Evolutionary conservation across 2,888 invertebrate species (phyloP).

Genomic region (Thera britannica): DNA sequence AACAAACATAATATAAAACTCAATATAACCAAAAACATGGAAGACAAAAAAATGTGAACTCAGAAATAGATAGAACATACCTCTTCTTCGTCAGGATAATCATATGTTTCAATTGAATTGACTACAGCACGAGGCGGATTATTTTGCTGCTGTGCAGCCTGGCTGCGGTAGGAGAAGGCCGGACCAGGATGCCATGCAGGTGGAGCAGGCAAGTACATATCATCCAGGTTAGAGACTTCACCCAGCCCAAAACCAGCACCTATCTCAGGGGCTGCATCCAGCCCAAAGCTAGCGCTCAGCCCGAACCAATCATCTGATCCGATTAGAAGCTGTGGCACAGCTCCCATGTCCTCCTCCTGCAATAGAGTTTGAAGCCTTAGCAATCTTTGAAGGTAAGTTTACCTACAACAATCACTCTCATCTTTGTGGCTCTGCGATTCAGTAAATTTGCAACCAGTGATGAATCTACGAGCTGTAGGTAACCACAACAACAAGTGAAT

Average conservation of each 20-base stretch:
- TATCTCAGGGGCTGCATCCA: too few species aligned
- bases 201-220: not conserved
- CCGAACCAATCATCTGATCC: not conserved
- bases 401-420: not conserved
- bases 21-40: slow-evolving; percentile 1
- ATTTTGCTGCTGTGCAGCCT: slow-evolving; percentile 2
- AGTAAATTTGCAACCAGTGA: too few species aligned
- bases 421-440: not conserved
- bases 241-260: too few species aligned
- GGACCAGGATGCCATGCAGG: not conserved
- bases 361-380: not conserved
- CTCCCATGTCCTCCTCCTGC: not conserved
- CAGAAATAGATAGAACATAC: not conserved
- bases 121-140: not conserved
- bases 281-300: too few species aligned
- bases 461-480: too few species aligned
- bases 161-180: slow-evolving; percentile 15
- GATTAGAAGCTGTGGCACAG: not conserved
- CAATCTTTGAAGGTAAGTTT: not conserved
- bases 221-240: too few species aligned
- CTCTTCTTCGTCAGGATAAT: slow-evolving; percentile 2
- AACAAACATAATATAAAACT: slow-evolving; percentile 9
- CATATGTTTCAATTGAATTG: slow-evolving; percentile 2
- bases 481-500: too few species aligned
- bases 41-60: slow-evolving; percentile 2